phyloP scores from a whole-genome alignment of 2,113 vertebrate species.

The Cyprinodon variegatus region DNA sequence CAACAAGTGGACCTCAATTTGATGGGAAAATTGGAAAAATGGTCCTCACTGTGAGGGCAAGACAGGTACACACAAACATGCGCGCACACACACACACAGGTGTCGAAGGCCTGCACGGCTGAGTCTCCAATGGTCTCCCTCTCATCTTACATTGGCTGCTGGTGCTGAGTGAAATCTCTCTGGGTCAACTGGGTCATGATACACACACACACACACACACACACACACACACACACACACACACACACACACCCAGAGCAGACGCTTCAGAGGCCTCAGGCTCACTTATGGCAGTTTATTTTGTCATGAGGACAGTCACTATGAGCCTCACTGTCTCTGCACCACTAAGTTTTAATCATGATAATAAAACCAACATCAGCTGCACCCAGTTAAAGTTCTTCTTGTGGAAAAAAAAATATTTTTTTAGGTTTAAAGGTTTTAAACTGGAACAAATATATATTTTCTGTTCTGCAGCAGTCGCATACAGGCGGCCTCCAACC shows the following conservation, averaged over 20 bases:
- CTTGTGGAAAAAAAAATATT: no score
- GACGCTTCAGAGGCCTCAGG: background rate
- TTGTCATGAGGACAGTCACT: background rate
- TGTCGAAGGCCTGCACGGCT: background rate
- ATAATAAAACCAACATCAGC: no score
- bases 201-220: conserved; percentile 1
- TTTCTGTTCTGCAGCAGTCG: no score
- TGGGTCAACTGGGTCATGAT: conserved; percentile 22
- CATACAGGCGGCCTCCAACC: no score
- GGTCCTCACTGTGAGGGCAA: no score
- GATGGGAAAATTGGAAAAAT: no score
- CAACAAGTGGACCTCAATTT: no score
- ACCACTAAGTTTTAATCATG: no score
- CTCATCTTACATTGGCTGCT: conserved; percentile 28
- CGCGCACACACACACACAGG: background rate
- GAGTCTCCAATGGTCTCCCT: conserved; percentile 25
- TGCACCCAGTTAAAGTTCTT: no score
- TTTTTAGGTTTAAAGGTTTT: no score
- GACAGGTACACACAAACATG: background rate
- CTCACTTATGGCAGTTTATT: background rate
- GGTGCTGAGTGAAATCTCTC: conserved; percentile 33
- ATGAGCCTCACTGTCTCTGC: background rate
- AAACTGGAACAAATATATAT: no score
- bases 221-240: conserved; percentile 2
- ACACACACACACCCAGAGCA: background rate